Percentiles rank a stretch among this genome's conserved stretches.
Evolutionary conservation across 2,113 vertebrate species (phyloP).

Genomic region (Oostethus manadensis): DNA sequence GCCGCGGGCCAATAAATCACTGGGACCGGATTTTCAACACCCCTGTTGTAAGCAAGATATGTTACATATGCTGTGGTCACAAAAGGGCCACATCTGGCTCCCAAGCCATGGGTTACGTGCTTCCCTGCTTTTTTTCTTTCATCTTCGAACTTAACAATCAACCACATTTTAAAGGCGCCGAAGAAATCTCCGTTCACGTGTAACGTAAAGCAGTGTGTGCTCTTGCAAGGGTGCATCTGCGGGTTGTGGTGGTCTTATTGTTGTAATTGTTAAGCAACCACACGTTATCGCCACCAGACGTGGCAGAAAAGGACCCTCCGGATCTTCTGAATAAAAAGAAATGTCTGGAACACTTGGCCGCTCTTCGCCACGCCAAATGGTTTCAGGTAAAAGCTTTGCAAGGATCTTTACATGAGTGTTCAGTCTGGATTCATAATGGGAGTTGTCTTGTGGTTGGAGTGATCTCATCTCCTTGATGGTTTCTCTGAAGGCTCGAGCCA

Average conservation of each 20-base stretch:
- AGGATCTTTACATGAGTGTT: not conserved
- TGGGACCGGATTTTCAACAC: no score
- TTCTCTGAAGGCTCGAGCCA: constrained; percentile 74
- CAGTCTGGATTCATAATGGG: not conserved
- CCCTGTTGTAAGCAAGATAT: no score
- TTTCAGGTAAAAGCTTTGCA: constrained; percentile 74
- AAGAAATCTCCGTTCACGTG: not conserved
- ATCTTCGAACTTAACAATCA: not conserved
- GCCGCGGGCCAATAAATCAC: no score
- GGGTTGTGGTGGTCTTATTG: not conserved
- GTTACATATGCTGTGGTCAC: no score
- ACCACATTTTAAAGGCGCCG: constrained; percentile 6
- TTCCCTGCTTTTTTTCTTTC: constrained; percentile 14
- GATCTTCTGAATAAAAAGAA: constrained; percentile 71
- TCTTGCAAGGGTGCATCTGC: not conserved
- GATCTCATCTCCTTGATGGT: not conserved
- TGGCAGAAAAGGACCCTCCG: constrained; percentile 53
- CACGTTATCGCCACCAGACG: constrained; percentile 26
- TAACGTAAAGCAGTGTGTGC: not conserved
- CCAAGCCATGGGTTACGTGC: no score
- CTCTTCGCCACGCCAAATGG: constrained; percentile 81
- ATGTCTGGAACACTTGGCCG: constrained; percentile 76
- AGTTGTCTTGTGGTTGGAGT: no score
- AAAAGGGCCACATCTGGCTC: no score
- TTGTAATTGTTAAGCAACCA: constrained; percentile 16